Evolutionary conservation across 2,888 invertebrate genomes (phyloP).

Genomic region (Drosophila hamatofila): DNA sequence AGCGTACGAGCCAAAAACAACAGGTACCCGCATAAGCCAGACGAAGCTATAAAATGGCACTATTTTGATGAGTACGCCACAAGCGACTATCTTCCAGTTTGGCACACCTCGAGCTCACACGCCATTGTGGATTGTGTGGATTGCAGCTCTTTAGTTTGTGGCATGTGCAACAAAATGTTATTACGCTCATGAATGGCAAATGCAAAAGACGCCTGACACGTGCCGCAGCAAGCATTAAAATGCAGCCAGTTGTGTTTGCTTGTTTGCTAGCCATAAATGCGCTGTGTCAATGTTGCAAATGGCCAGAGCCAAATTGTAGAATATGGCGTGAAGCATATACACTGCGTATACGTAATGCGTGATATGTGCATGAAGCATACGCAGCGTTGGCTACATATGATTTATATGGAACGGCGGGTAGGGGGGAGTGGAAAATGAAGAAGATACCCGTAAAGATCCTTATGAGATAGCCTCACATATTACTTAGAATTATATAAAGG

Average conservation of each 20-base stretch:
- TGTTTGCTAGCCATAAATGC: too few species aligned
- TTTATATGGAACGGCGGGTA: neutral
- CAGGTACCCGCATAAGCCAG: neutral
- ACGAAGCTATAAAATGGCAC: neutral
- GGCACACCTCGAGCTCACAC: neutral
- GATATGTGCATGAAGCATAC: neutral
- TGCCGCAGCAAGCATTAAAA: constrained; percentile 19
- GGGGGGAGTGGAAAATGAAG: neutral
- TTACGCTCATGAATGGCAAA: neutral
- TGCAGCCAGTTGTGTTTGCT: constrained; percentile 2
- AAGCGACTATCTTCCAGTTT: neutral
- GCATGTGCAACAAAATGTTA: constrained; percentile 1
- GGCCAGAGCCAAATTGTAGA: too few species aligned
- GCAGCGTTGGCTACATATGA: neutral
- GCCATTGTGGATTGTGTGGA: neutral
- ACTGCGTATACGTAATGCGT: neutral
- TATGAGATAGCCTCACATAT: neutral
- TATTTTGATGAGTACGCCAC: neutral
- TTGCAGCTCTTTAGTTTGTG: neutral
- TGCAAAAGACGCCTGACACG: constrained; percentile 25
- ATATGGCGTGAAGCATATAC: neutral
- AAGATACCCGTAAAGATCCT: neutral
- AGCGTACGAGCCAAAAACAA: neutral
- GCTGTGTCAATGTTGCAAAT: neutral
- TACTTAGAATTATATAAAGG: neutral